A percentile compares a stretch with the other conserved stretches of the same genome.
phyloP scores from a whole-genome alignment of 2,113 vertebrate species.

The Mormoops blainvillei region DNA sequence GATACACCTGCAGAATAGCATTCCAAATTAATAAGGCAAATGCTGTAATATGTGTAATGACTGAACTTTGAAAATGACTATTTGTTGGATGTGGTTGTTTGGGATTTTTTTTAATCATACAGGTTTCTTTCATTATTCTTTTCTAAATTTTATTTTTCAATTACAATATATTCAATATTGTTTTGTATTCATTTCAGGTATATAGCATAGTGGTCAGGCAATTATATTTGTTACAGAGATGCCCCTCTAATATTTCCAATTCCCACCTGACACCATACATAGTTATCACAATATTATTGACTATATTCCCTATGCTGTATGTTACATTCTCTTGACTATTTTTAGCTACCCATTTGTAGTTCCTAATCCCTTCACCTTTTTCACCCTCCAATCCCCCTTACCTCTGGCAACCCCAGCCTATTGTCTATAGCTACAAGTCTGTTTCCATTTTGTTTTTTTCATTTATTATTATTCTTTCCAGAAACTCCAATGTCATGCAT shows the following conservation, averaged over 20 bases:
- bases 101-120: neutral
- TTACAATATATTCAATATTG: neutral
- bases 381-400: neutral
- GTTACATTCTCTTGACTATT: neutral
- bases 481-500: slow-evolving; percentile 9
- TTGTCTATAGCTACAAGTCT: neutral
- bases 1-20: neutral
- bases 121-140: neutral
- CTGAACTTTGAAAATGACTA: slow-evolving; percentile 4
- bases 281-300: neutral
- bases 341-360: neutral
- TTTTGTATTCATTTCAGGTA: neutral
- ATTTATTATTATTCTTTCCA: slow-evolving; percentile 23
- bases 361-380: neutral
- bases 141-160: neutral
- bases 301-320: neutral
- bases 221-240: neutral
- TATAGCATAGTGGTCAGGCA: neutral
- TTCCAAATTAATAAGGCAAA: neutral
- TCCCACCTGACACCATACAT: neutral
- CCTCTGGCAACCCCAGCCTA: neutral
- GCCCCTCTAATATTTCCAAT: neutral
- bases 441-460: neutral
- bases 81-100: neutral
- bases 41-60: neutral